These are phyloP conservation scores for Pogoniulus pusillus DNA, from an alignment of 2,797 vertebrate genomes.

Conservation along the genomic window DNA sequence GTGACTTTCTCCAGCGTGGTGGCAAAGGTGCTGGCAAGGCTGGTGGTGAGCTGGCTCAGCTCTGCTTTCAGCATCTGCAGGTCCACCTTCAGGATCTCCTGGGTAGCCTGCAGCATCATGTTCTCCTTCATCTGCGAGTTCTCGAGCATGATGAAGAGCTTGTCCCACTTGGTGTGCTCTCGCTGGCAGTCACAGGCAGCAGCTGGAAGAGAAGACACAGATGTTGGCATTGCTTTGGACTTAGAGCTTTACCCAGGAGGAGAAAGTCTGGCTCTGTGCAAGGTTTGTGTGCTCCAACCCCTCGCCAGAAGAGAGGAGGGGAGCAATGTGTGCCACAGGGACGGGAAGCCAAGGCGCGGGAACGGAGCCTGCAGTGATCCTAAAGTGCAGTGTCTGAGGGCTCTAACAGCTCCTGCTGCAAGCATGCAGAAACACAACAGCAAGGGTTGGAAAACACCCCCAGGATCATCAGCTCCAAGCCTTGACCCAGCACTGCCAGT, in stretches of 20 bases:
- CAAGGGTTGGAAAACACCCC: too few species aligned
- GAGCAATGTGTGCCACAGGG: not conserved
- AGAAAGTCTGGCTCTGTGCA: not conserved
- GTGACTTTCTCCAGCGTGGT: conserved; percentile 67
- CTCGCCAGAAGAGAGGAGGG: not conserved
- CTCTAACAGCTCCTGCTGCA: not conserved
- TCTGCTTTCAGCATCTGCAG: conserved; percentile 83
- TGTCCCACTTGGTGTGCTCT: conserved; percentile 89
- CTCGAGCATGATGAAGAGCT: conserved; percentile 95
- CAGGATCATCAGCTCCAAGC: too few species aligned
- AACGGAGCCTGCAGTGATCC: too few species aligned
- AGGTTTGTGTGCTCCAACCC: not conserved
- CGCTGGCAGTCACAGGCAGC: conserved; percentile 77
- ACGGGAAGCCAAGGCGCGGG: not conserved
- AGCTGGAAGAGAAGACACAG: conserved; percentile 56
- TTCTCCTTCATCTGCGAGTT: conserved; percentile 97
- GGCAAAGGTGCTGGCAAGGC: conserved; percentile 71
- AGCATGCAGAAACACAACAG: not conserved
- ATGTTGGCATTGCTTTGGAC: not conserved
- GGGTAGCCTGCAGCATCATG: conserved; percentile 89
- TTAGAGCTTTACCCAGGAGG: not conserved
- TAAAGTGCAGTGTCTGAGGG: not conserved
- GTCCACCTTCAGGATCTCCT: conserved; percentile 85
- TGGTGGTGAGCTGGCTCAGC: conserved; percentile 81
- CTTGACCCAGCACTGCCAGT: too few species aligned